Conservation (phyloP, 2,888 invertebrate species). For the Arge pagana region DNA sequence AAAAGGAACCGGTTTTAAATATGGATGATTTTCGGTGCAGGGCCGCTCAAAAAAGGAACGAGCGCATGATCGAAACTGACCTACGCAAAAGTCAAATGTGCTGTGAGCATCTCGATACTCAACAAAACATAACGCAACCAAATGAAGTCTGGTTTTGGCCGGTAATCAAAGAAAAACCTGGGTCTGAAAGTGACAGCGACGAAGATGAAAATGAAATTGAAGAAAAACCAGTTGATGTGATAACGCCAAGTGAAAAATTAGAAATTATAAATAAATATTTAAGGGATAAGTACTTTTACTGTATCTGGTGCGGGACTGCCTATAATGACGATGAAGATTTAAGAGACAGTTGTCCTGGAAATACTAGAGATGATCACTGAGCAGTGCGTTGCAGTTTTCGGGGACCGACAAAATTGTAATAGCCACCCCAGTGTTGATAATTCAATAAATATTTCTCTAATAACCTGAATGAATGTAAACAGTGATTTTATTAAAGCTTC, state of each 20-base stretch:
- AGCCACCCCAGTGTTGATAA: neutral
- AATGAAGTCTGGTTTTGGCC: slow-evolving; percentile 70
- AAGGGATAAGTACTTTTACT: slow-evolving; percentile 72
- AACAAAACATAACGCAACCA: slow-evolving; percentile 60
- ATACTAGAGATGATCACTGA: slow-evolving; percentile 66
- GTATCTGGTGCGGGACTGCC: slow-evolving; percentile 78
- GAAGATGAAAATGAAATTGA: slow-evolving; percentile 52
- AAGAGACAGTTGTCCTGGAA: slow-evolving; percentile 68
- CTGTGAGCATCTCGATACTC: slow-evolving; percentile 66
- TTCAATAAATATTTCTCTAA: neutral
- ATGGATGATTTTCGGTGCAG: slow-evolving; percentile 62
- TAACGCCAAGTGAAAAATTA: slow-evolving; percentile 63
- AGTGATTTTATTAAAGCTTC: too few relatives aligned
- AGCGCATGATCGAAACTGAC: slow-evolving; percentile 58
- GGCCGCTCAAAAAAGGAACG: slow-evolving; percentile 59
- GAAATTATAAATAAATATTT: slow-evolving; percentile 69
- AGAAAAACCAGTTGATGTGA: slow-evolving; percentile 40
- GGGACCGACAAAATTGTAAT: neutral
- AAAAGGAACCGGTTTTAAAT: slow-evolving; percentile 40
- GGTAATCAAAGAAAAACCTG: slow-evolving; percentile 35
- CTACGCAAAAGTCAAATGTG: slow-evolving; percentile 60
- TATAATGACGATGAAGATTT: slow-evolving; percentile 69
- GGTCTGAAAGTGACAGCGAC: slow-evolving; percentile 36
- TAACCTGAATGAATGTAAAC: too few relatives aligned
- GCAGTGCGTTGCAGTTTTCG: neutral